These are phyloP conservation scores for Hoplodrina blanda DNA, from an alignment of 2,888 invertebrate genomes.

Conservation along the genomic window DNA sequence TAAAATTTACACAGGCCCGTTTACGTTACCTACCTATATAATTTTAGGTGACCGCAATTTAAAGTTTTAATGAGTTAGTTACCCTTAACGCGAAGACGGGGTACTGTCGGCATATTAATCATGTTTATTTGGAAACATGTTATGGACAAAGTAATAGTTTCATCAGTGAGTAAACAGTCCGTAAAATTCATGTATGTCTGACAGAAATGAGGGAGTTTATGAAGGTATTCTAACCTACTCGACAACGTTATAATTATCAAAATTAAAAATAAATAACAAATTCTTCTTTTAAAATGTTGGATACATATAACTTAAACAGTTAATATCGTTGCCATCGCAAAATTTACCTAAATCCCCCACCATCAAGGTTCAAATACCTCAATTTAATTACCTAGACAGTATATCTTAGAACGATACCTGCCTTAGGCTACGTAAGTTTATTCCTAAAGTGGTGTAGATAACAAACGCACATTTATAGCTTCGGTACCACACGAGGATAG, in stretches of 20 bases:
- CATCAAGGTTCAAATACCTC: background rate
- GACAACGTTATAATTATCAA: background rate
- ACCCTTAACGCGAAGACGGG: slow-evolving; percentile 63
- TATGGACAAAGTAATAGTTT: slow-evolving; percentile 30
- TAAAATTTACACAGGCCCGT: slow-evolving; percentile 38
- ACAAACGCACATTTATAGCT: slow-evolving; percentile 60
- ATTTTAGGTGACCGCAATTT: slow-evolving; percentile 73
- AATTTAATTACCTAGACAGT: slow-evolving; percentile 18
- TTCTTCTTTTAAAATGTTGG: slow-evolving; percentile 5
- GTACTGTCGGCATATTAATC: slow-evolving; percentile 65
- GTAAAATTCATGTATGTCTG: too few species aligned
- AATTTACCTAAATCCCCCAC: background rate
- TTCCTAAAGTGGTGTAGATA: slow-evolving; percentile 49
- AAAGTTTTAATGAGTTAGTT: slow-evolving; percentile 74
- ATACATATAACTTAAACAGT: background rate
- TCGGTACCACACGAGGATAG: slow-evolving; percentile 55
- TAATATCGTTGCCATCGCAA: background rate
- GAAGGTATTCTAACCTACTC: background rate
- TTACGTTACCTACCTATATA: slow-evolving; percentile 61
- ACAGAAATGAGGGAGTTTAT: background rate
- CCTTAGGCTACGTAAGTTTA: slow-evolving; percentile 36
- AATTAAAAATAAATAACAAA: slow-evolving; percentile 1
- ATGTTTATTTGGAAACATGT: slow-evolving; percentile 58
- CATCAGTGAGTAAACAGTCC: slow-evolving; percentile 3
- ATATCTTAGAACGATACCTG: slow-evolving; percentile 19